Conservation (phyloP, 2,797 vertebrate genomes). For the Petrocephalus sullivani region DNA sequence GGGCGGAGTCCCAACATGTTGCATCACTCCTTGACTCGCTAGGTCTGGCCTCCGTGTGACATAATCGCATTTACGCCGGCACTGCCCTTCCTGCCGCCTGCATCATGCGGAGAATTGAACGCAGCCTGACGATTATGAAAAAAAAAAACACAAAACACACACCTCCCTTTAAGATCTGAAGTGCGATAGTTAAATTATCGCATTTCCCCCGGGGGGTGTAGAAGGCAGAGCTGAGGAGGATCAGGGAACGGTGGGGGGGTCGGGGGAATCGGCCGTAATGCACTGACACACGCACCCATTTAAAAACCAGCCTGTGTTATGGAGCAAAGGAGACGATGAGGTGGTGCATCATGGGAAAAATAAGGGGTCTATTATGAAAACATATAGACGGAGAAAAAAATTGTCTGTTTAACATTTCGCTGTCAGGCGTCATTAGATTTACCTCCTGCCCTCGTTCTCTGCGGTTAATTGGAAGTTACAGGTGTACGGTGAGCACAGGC, state of each 20-base stretch:
- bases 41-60: constrained; percentile 33
- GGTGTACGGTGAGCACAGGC: constrained; percentile 43
- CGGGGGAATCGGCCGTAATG: no score
- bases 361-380: constrained; percentile 27
- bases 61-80: constrained; percentile 45
- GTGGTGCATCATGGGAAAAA: constrained; percentile 13
- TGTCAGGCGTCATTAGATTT: constrained; percentile 48
- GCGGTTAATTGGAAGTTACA: constrained; percentile 58
- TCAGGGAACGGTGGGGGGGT: background rate
- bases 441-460: constrained; percentile 49
- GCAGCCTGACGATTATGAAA: background rate
- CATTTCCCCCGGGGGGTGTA: background rate
- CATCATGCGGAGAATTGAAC: constrained; percentile 33
- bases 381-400: constrained; percentile 20
- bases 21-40: constrained; percentile 37
- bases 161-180: background rate
- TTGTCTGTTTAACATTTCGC: constrained; percentile 39
- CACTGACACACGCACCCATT: background rate
- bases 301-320: constrained; percentile 28
- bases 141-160: background rate
- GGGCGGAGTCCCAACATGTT: background rate
- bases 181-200: constrained; percentile 9
- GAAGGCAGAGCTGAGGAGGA: background rate
- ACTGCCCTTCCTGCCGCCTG: constrained; percentile 34
- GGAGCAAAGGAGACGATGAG: background rate